Percentiles rank a stretch among this genome's conserved stretches.
These are phyloP conservation scores for Eutolmus rufibarbis DNA, from an alignment of 2,888 invertebrate genomes.

Conservation along the genomic window DNA sequence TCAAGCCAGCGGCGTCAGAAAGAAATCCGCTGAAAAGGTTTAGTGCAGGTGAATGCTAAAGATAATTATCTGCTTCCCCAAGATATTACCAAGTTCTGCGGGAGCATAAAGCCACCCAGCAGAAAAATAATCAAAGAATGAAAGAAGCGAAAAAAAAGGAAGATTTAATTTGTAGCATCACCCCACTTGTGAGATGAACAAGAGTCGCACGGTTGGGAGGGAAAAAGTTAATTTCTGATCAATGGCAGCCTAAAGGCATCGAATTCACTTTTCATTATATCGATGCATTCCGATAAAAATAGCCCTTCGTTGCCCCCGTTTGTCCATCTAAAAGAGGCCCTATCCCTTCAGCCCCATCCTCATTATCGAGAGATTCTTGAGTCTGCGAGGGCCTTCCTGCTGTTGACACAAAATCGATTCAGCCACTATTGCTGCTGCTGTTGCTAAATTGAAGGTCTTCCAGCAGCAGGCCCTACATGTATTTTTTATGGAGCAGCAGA, in stretches of 20 bases:
- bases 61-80: neutral
- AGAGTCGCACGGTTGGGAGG: neutral
- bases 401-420: slow-evolving; percentile 24
- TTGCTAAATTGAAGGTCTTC: slow-evolving; percentile 1
- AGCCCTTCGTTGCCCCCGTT: neutral
- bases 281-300: neutral
- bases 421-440: neutral
- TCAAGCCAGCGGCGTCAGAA: neutral
- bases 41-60: neutral
- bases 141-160: neutral
- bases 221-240: neutral
- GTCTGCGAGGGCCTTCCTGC: neutral
- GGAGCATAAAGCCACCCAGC: neutral
- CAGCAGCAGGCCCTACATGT: neutral
- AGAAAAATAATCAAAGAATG: neutral
- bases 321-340: neutral
- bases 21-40: neutral
- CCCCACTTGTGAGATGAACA: neutral
- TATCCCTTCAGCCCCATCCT: neutral
- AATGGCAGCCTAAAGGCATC: neutral
- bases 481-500: neutral
- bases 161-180: neutral
- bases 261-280: neutral
- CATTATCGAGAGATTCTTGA: slow-evolving; percentile 14
- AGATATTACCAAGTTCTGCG: neutral